These are phyloP conservation scores for Cepaea hortensis DNA, from an alignment of 2,888 invertebrate genomes.

Conservation along the genomic window DNA sequence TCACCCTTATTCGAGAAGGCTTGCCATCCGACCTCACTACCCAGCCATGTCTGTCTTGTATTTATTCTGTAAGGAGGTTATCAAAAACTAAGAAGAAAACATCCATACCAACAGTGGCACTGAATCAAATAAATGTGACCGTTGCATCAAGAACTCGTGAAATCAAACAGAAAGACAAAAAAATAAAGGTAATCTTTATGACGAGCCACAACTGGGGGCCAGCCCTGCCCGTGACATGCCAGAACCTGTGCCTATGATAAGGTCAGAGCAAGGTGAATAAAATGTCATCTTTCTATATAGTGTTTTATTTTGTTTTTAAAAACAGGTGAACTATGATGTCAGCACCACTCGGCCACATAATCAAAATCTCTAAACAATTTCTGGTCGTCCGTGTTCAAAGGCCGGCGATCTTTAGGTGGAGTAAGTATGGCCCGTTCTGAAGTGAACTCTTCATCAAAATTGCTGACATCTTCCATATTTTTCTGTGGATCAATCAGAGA, in stretches of 20 bases:
- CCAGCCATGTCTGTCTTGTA: too few relatives aligned
- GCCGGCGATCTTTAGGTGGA: slow-evolving; percentile 96
- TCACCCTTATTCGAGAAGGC: too few relatives aligned
- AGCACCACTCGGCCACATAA: slow-evolving; percentile 98
- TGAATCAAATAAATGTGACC: too few relatives aligned
- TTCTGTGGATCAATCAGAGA: slow-evolving; percentile 79
- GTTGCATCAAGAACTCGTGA: too few relatives aligned
- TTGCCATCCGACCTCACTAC: too few relatives aligned
- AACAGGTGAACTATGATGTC: slow-evolving; percentile 43
- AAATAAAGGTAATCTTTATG: neutral
- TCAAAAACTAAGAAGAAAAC: too few relatives aligned
- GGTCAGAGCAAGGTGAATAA: neutral
- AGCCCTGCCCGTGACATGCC: slow-evolving; percentile 1
- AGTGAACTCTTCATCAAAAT: slow-evolving; percentile 99
- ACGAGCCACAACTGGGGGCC: neutral
- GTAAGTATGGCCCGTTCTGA: slow-evolving; percentile 96
- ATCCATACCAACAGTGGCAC: too few relatives aligned
- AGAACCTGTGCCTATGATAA: neutral
- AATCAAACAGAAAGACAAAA: too few relatives aligned
- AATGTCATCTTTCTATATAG: neutral
- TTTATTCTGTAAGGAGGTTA: too few relatives aligned
- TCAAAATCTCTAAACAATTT: slow-evolving; percentile 94
- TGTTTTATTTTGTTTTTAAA: neutral
- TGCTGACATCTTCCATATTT: slow-evolving; percentile 96
- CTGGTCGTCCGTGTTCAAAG: slow-evolving; percentile 91